Evolutionary conservation across 2,113 vertebrate genomes (phyloP).

Genomic region (Tapirus terrestris): DNA sequence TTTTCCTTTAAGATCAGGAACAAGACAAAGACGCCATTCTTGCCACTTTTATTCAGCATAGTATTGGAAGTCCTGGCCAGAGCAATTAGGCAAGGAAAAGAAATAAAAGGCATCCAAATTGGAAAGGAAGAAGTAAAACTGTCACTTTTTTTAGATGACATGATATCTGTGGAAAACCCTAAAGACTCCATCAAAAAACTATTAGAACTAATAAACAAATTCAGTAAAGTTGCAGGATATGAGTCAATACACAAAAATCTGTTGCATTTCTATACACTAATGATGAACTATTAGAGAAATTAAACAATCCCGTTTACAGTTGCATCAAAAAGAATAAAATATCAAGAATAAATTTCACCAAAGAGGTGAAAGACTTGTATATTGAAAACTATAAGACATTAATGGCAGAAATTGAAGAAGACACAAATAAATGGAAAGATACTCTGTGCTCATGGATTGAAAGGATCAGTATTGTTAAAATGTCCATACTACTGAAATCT

Average conservation of each 20-base stretch:
- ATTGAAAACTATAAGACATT: background rate
- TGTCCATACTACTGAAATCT: background rate
- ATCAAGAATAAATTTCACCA: background rate
- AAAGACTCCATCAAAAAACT: background rate
- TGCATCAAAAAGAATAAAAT: background rate
- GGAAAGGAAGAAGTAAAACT: background rate
- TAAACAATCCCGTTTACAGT: background rate
- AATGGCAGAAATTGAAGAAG: background rate
- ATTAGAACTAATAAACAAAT: background rate
- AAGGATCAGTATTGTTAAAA: background rate
- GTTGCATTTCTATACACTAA: background rate
- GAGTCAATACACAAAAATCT: background rate
- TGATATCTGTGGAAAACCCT: background rate
- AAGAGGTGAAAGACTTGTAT: background rate
- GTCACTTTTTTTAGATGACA: background rate
- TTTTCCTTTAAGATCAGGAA: background rate
- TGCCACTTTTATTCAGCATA: background rate
- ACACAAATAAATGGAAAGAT: background rate
- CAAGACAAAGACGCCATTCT: background rate
- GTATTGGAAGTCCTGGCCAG: background rate
- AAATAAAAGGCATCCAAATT: background rate
- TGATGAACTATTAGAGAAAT: background rate
- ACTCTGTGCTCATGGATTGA: background rate
- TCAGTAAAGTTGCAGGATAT: background rate
- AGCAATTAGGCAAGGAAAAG: background rate